These are phyloP conservation scores for Cynaeus angustus DNA, from an alignment of 2,888 invertebrate genomes.

Conservation along the genomic window DNA sequence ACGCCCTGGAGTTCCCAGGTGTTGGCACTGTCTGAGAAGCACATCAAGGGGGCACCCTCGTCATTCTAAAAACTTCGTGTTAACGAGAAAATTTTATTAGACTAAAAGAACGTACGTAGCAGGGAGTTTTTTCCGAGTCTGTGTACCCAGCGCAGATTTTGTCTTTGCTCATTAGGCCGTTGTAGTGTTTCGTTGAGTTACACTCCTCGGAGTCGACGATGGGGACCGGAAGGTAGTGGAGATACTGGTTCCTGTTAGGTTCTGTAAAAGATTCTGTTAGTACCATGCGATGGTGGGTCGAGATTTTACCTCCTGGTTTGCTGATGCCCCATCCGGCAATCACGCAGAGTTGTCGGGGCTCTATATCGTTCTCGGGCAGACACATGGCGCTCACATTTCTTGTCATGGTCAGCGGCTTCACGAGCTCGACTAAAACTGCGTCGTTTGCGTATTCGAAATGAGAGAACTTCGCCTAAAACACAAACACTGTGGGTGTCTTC, in stretches of 20 bases:
- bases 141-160: conserved; percentile 77
- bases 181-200: conserved; percentile 78
- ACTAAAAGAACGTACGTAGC: conserved; percentile 74
- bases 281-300: conserved; percentile 13
- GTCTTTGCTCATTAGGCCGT: conserved; percentile 74
- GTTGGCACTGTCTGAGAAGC: conserved; percentile 72
- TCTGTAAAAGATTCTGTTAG: conserved; percentile 65
- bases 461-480: conserved; percentile 73
- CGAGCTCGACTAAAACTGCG: conserved; percentile 74
- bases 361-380: conserved; percentile 72
- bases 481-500: too few relatives aligned
- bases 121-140: conserved; percentile 74
- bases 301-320: conserved; percentile 69
- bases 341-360: conserved; percentile 74
- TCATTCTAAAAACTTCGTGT: conserved; percentile 74
- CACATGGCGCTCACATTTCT: conserved; percentile 76
- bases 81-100: not conserved
- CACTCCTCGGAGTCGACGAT: conserved; percentile 74
- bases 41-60: conserved; percentile 80
- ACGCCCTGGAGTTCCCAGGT: conserved; percentile 78
- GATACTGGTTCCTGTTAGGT: conserved; percentile 72
- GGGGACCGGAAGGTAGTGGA: conserved; percentile 75
- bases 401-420: conserved; percentile 72
- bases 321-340: conserved; percentile 77
- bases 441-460: conserved; percentile 76